These are phyloP conservation scores for Linnaemya tessellans DNA, from an alignment of 2,888 invertebrate genomes.

Conservation along the genomic window DNA sequence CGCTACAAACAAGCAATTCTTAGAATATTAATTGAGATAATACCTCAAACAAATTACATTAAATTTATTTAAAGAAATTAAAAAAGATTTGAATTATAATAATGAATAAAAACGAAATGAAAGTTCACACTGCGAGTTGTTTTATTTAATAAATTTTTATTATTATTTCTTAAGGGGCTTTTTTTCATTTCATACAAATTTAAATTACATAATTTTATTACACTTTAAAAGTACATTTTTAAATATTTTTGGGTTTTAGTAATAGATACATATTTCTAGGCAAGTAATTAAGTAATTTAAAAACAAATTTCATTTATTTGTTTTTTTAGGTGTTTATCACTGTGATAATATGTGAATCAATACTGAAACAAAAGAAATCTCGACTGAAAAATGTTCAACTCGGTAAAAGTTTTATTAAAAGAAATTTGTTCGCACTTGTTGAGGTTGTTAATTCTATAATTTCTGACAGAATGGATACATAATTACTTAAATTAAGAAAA, in stretches of 20 bases:
- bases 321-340: neutral
- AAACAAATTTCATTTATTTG: neutral
- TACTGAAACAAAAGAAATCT: constrained; percentile 21
- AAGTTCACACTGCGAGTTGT: constrained; percentile 36
- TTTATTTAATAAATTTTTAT: constrained; percentile 65
- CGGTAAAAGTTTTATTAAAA: neutral
- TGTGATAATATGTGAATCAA: neutral
- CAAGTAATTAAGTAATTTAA: constrained; percentile 14
- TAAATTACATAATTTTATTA: constrained; percentile 36
- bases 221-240: constrained; percentile 35
- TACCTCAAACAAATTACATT: no score
- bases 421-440: neutral
- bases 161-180: constrained; percentile 37
- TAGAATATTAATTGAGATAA: no score
- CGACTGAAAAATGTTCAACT: neutral
- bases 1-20: no score
- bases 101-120: neutral
- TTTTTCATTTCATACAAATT: constrained; percentile 49
- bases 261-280: constrained; percentile 39
- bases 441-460: neutral
- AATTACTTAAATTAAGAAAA: constrained; percentile 30
- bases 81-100: neutral
- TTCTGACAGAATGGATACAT: constrained; percentile 29
- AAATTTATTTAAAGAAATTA: no score
- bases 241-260: constrained; percentile 38